A percentile compares a stretch with the other conserved stretches of the same genome.
These are phyloP conservation scores for Okapia johnstoni DNA, from an alignment of 2,113 vertebrate species.

Conservation along the genomic window DNA sequence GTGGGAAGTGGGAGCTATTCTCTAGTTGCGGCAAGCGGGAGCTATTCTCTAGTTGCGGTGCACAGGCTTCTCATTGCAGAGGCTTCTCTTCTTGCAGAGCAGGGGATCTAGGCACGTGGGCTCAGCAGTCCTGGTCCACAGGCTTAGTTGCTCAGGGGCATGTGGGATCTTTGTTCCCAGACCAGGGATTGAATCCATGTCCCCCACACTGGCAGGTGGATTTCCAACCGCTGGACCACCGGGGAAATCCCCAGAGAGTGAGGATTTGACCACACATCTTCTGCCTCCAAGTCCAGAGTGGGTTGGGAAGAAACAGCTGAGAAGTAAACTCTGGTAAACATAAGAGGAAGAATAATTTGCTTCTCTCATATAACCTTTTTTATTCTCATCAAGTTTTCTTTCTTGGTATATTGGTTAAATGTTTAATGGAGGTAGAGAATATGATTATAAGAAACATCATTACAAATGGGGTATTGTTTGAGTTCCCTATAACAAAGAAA, in stretches of 20 bases:
- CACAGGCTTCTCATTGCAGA: not conserved
- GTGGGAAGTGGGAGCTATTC: accelerated
- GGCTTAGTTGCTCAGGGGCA: not conserved
- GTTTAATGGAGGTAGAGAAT: not conserved
- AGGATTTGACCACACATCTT: not conserved
- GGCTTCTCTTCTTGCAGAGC: not conserved
- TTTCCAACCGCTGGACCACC: not conserved
- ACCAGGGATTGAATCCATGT: not conserved
- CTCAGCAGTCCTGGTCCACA: not conserved
- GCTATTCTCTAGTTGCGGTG: not conserved
- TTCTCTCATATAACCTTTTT: not conserved
- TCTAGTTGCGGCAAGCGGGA: not conserved
- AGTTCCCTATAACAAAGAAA: not conserved
- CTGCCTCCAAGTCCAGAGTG: not conserved
- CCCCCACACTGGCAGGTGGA: accelerated
- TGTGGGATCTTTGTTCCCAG: not conserved
- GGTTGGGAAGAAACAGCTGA: not conserved
- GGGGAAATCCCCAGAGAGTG: not conserved
- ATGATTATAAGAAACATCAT: not conserved
- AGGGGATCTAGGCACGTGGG: not conserved
- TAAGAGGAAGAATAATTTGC: not conserved
- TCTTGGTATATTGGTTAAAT: not conserved
- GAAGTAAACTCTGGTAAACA: not conserved
- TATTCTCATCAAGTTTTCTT: not conserved
- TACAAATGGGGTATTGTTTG: not conserved